Evolutionary conservation across 2,888 invertebrate species (phyloP).

Genomic region (Norana najaformis): DNA sequence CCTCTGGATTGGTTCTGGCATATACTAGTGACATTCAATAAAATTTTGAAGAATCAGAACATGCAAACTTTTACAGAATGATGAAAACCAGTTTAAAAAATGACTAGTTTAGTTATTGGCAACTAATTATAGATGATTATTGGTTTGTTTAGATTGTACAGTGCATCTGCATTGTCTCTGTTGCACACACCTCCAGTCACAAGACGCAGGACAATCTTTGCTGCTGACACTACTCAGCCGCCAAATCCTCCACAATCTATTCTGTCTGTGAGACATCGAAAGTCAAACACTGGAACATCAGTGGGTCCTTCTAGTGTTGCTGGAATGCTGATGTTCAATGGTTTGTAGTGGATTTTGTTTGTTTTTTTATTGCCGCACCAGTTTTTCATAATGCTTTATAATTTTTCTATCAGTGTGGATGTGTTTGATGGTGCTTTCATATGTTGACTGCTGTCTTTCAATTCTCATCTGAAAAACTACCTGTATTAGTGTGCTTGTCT

Average conservation of each 20-base stretch:
- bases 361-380: neutral
- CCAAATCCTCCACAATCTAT: neutral
- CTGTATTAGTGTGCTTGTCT: neutral
- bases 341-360: neutral
- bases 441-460: neutral
- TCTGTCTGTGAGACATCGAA: neutral
- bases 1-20: neutral
- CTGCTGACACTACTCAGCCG: neutral
- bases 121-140: neutral
- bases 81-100: neutral
- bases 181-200: neutral
- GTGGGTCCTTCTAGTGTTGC: neutral
- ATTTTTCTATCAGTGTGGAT: neutral
- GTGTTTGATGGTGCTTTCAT: neutral
- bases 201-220: neutral
- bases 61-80: neutral
- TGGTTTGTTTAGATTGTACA: slow-evolving; percentile 7
- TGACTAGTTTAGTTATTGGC: neutral
- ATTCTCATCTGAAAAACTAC: neutral
- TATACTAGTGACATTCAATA: neutral
- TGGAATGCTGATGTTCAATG: neutral
- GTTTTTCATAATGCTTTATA: neutral
- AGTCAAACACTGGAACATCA: neutral
- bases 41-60: neutral
- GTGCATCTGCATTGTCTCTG: neutral